Evolutionary conservation across 2,797 vertebrate genomes (phyloP).

Genomic region (Darevskia nairensis): DNA sequence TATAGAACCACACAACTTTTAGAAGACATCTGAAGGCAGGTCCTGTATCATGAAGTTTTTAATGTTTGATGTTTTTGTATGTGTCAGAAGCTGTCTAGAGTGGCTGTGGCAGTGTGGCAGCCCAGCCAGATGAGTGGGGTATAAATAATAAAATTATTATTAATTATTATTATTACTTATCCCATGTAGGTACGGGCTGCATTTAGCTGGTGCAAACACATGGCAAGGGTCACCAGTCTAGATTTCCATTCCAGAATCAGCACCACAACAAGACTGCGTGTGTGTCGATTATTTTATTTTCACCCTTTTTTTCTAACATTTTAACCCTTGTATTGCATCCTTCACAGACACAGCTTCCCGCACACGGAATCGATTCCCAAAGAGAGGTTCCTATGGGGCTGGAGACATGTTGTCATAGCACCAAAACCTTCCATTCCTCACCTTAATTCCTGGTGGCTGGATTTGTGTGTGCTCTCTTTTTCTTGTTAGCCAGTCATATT

Average conservation of each 20-base stretch:
- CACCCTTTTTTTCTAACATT: too few relatives aligned
- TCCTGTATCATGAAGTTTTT: too few relatives aligned
- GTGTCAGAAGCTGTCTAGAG: too few relatives aligned
- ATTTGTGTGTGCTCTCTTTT: not conserved
- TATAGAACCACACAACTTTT: too few relatives aligned
- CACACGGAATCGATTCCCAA: not conserved
- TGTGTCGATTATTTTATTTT: too few relatives aligned
- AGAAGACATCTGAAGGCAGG: too few relatives aligned
- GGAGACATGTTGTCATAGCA: not conserved
- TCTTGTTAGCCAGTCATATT: not conserved
- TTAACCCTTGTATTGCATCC: not conserved
- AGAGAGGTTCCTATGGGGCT: not conserved
- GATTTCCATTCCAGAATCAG: not conserved
- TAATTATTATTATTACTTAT: too few relatives aligned
- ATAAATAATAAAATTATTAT: too few relatives aligned
- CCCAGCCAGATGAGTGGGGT: too few relatives aligned
- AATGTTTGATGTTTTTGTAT: too few relatives aligned
- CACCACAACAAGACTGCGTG: not conserved
- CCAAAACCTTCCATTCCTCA: not conserved
- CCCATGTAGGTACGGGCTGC: too few relatives aligned
- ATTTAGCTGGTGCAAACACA: not conserved
- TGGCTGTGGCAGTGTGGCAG: too few relatives aligned
- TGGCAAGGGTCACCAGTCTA: not conserved
- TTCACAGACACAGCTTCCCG: not conserved
- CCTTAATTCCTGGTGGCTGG: not conserved